phyloP scores from a whole-genome alignment of 1,140 invertebrate genomes.

The Pseudachorutes palmiensis region DNA sequence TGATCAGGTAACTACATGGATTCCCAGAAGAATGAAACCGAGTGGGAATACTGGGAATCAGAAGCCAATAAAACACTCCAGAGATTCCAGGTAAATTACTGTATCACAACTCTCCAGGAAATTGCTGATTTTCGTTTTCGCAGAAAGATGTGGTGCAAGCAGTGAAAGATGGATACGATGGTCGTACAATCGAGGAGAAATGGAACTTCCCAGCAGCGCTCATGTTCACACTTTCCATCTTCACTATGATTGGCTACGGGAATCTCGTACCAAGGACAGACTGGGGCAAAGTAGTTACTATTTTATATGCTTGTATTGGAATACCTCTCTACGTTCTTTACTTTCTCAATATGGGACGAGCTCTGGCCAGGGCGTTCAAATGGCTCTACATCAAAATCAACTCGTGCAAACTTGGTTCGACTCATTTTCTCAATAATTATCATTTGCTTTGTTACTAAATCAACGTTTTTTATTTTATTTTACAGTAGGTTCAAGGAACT shows the following conservation, averaged over 20 bases:
- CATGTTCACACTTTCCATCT: conserved; percentile 78
- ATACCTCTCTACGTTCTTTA: conserved; percentile 87
- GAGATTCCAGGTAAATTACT: conserved; percentile 49
- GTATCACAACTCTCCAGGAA: background rate
- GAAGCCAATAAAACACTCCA: conserved; percentile 58
- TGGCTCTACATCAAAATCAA: conserved; percentile 67
- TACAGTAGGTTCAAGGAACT: background rate
- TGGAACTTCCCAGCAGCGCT: conserved; percentile 78
- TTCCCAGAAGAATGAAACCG: conserved; percentile 66
- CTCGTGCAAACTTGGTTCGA: conserved; percentile 36
- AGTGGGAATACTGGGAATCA: conserved; percentile 62
- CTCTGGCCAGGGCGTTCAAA: conserved; percentile 64
- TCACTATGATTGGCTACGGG: conserved; percentile 92
- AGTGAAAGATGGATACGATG: conserved; percentile 67
- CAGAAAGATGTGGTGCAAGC: conserved; percentile 59
- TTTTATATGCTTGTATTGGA: conserved; percentile 88
- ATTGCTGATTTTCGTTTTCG: background rate
- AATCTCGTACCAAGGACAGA: conserved; percentile 83
- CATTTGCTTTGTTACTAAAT: too few relatives aligned
- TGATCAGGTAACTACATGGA: conserved; percentile 56
- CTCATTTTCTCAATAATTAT: background rate
- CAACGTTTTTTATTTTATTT: too few relatives aligned
- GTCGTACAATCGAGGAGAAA: conserved; percentile 57
- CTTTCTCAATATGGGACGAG: conserved; percentile 81
- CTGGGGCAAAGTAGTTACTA: conserved; percentile 83